Percentiles rank a stretch among this genome's conserved stretches.
Evolutionary conservation across 2,888 invertebrate genomes (phyloP).

Genomic region (Meiosimyza decipiens): DNA sequence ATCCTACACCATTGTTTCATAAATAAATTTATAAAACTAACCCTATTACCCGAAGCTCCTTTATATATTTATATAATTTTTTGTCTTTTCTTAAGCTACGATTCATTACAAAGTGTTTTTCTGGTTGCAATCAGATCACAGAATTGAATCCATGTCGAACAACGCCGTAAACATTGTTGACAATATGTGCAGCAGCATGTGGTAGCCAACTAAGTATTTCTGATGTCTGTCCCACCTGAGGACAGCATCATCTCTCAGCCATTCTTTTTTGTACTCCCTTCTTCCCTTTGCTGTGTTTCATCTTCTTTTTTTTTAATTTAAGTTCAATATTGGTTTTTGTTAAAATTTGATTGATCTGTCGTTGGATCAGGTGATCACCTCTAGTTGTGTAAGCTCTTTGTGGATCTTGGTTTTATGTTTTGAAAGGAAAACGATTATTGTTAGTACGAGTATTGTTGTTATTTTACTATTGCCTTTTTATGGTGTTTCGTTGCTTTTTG

Average conservation of each 20-base stretch:
- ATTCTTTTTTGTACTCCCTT: too few species aligned
- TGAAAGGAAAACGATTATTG: not conserved
- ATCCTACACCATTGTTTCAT: too few species aligned
- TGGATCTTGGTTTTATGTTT: too few species aligned
- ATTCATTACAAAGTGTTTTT: not conserved
- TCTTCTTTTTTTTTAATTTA: not conserved
- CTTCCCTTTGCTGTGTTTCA: too few species aligned
- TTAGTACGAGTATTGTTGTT: constrained; percentile 36
- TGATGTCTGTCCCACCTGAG: too few species aligned
- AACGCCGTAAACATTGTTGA: constrained; percentile 38
- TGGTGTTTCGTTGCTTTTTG: constrained; percentile 49
- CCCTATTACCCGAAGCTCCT: too few species aligned
- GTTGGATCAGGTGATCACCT: constrained; percentile 17
- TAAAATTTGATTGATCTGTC: constrained; percentile 29
- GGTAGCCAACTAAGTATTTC: too few species aligned
- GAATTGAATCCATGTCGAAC: constrained; percentile 37
- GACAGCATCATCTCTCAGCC: not conserved
- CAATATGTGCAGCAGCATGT: constrained; percentile 34
- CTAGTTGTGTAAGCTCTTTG: too few species aligned
- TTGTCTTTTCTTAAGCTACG: not conserved
- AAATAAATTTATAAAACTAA: too few species aligned
- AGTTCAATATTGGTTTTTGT: not conserved
- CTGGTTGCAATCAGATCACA: not conserved
- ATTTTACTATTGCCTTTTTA: constrained; percentile 51
- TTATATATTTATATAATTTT: too few species aligned